These are phyloP conservation scores for Euproctis similis DNA, from an alignment of 2,888 invertebrate species.

Conservation along the genomic window DNA sequence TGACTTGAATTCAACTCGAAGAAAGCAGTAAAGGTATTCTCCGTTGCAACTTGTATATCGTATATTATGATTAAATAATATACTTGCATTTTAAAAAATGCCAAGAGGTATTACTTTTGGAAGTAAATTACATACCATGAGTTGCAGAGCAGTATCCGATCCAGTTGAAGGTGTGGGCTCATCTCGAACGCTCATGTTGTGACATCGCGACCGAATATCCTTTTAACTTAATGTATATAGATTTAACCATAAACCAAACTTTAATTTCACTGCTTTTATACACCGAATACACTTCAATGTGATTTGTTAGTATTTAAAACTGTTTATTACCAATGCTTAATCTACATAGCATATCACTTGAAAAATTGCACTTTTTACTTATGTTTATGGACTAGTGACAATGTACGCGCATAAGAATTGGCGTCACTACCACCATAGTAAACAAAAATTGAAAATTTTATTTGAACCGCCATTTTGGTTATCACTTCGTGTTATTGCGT, in stretches of 20 bases:
- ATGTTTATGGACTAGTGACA: too few relatives aligned
- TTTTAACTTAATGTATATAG: conserved; percentile 20
- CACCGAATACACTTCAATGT: conserved; percentile 17
- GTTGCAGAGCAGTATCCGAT: conserved; percentile 52
- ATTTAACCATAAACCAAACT: conserved; percentile 23
- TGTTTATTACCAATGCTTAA: conserved; percentile 9
- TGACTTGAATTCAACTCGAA: too few relatives aligned
- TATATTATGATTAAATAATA: too few relatives aligned
- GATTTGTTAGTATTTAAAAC: conserved; percentile 13
- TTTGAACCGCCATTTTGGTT: conserved; percentile 51
- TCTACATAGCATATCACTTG: conserved; percentile 15
- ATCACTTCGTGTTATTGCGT: conserved; percentile 22
- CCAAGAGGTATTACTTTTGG: not conserved
- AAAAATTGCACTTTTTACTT: too few relatives aligned
- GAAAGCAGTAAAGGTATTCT: too few relatives aligned
- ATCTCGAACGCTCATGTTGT: conserved; percentile 63
- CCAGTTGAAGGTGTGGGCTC: conserved; percentile 44
- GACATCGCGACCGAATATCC: conserved; percentile 46
- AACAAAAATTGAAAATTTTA: conserved; percentile 36
- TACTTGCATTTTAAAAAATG: too few relatives aligned
- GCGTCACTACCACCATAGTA: conserved; percentile 26
- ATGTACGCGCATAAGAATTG: conserved; percentile 4
- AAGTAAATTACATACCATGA: conserved; percentile 64
- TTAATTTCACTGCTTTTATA: conserved; percentile 15
- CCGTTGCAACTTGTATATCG: too few relatives aligned